Percentiles rank a stretch among this genome's conserved stretches.
These are phyloP conservation scores for Elanoides forficatus DNA, from an alignment of 2,113 vertebrate genomes.

Conservation along the genomic window DNA sequence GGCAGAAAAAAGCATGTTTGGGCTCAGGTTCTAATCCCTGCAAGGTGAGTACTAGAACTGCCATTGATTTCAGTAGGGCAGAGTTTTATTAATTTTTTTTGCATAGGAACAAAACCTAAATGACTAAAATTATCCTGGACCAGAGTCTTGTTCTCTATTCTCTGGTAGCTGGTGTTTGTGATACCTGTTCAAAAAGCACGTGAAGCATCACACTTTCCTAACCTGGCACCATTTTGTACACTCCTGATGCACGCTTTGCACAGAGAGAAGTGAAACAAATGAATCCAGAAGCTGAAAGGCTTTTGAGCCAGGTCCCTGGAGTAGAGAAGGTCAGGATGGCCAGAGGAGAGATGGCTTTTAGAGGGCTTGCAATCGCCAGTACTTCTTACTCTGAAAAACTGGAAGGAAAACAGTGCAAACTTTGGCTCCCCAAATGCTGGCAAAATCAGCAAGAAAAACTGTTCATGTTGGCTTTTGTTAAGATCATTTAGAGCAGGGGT, in stretches of 20 bases:
- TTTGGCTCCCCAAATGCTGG: not conserved
- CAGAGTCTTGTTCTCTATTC: fast-evolving
- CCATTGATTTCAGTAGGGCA: not conserved
- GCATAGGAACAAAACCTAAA: not conserved
- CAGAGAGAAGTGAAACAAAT: not conserved
- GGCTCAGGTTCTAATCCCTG: not conserved
- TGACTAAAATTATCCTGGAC: not conserved
- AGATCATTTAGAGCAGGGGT: not conserved
- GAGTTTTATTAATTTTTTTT: not conserved
- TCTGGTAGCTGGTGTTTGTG: not conserved
- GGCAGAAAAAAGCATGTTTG: not conserved
- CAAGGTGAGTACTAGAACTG: not conserved
- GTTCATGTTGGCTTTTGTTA: not conserved
- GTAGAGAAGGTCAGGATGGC: not conserved
- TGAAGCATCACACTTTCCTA: not conserved
- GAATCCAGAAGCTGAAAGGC: not conserved
- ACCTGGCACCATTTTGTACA: not conserved
- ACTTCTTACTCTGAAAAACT: not conserved
- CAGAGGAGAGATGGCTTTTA: not conserved
- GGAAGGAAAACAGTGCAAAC: not conserved
- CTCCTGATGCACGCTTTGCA: not conserved
- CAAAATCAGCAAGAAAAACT: not conserved
- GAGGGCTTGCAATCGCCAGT: not conserved
- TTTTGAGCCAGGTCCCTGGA: not conserved
- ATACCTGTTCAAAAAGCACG: not conserved